Percentiles rank a stretch among this genome's conserved stretches.
Conservation (phyloP, 2,797 vertebrate genomes). For the Melopsittacus undulatus region DNA sequence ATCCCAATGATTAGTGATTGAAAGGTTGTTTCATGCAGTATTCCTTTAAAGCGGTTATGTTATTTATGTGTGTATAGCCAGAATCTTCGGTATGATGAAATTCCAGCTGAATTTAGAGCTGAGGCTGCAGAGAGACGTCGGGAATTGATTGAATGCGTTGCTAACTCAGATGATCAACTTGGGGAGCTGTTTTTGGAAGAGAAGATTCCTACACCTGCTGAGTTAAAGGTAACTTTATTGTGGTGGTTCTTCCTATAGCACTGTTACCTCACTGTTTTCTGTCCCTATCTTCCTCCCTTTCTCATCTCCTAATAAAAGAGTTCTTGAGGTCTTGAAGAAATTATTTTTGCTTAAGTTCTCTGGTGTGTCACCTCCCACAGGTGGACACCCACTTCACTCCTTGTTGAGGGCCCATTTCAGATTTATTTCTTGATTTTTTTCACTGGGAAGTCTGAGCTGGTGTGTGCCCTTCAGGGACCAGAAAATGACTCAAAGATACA, state of each 20-base stretch:
- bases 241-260: not conserved
- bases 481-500: not conserved
- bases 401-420: not conserved
- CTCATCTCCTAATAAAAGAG: rapidly evolving
- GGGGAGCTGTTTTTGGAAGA: slow-evolving; percentile 96
- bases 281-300: not conserved
- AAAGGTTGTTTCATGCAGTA: not conserved
- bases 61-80: slow-evolving; percentile 74
- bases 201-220: slow-evolving; percentile 82
- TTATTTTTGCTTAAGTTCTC: not conserved
- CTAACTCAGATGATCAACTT: slow-evolving; percentile 88
- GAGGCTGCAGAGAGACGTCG: slow-evolving; percentile 84
- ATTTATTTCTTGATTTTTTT: rapidly evolving
- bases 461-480: not conserved
- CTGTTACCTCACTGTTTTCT: rapidly evolving
- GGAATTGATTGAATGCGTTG: slow-evolving; percentile 93
- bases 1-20: rapidly evolving
- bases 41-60: not conserved
- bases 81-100: slow-evolving; percentile 82
- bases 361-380: not conserved
- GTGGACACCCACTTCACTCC: rapidly evolving
- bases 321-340: not conserved
- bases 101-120: slow-evolving; percentile 84
- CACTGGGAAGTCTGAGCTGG: not conserved
- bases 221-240: slow-evolving; percentile 84